Conservation (phyloP, 2,888 invertebrate species). For the Dolichopus griseipennis region DNA sequence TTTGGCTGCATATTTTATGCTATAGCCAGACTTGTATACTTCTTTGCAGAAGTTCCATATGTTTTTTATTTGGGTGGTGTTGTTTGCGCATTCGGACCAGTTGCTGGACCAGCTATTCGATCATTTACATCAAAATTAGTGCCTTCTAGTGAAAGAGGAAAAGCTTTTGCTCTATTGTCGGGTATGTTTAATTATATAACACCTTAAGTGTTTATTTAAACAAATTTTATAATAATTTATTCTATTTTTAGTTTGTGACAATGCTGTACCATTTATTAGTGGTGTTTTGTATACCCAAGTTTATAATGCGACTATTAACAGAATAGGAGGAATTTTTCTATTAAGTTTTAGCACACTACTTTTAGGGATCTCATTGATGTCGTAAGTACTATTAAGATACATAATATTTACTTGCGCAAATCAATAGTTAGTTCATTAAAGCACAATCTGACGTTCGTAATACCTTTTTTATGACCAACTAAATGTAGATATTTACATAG, state of each 20-base stretch:
- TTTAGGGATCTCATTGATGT: neutral
- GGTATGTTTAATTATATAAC: neutral
- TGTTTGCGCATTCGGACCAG: slow-evolving; percentile 66
- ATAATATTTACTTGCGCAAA: too few species aligned
- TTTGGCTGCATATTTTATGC: slow-evolving; percentile 63
- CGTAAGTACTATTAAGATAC: neutral
- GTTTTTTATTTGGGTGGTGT: slow-evolving; percentile 65
- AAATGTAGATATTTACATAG: too few species aligned
- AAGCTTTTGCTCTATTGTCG: slow-evolving; percentile 65
- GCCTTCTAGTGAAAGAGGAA: slow-evolving; percentile 63
- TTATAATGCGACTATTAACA: slow-evolving; percentile 58
- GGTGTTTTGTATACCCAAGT: slow-evolving; percentile 61
- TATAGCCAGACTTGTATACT: slow-evolving; percentile 58
- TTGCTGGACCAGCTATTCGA: slow-evolving; percentile 67
- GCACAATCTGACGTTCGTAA: too few species aligned
- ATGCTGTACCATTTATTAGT: slow-evolving; percentile 67
- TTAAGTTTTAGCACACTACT: slow-evolving; percentile 49
- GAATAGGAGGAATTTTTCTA: slow-evolving; percentile 58
- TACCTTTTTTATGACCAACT: too few species aligned
- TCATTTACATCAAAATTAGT: slow-evolving; percentile 74
- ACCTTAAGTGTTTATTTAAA: too few species aligned
- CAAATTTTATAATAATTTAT: neutral
- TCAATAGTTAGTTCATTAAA: too few species aligned
- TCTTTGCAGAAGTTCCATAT: slow-evolving; percentile 48
- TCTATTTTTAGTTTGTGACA: slow-evolving; percentile 56